These are phyloP conservation scores for Caenorhabditis sp. DNA, from an alignment of 2,888 invertebrate species.

Conservation along the genomic window DNA sequence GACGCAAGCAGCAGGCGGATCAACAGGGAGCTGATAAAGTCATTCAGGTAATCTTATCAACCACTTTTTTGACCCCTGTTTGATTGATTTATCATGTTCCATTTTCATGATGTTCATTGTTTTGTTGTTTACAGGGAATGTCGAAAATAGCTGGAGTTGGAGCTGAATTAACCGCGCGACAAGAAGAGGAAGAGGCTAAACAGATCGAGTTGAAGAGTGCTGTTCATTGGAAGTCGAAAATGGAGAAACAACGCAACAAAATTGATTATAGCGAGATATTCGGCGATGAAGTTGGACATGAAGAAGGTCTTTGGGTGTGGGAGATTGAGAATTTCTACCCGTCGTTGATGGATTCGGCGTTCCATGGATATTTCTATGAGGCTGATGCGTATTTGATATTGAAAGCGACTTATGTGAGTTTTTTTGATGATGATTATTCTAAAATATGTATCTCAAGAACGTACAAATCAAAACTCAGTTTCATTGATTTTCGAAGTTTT, in stretches of 20 bases:
- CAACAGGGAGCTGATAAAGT: conserved; percentile 79
- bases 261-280: conserved; percentile 68
- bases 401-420: conserved; percentile 54
- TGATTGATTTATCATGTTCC: no score
- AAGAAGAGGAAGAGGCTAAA: conserved; percentile 54
- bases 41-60: no score
- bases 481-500: no score
- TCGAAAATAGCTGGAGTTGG: conserved; percentile 81
- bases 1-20: conserved; percentile 80
- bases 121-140: conserved; percentile 79
- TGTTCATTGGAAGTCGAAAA: conserved; percentile 62
- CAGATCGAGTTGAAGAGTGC: conserved; percentile 47
- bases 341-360: conserved; percentile 83
- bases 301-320: conserved; percentile 85
- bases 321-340: conserved; percentile 99
- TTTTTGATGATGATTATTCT: neutral
- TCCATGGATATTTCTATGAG: conserved; percentile 97
- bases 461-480: no score
- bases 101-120: no score
- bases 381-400: conserved; percentile 90
- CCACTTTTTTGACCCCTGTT: no score
- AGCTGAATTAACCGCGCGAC: conserved; percentile 72
- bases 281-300: conserved; percentile 83
- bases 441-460: no score
- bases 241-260: conserved; percentile 60